phyloP scores from a whole-genome alignment of 2,888 invertebrate species.

The Lepidochitona cinerea region DNA sequence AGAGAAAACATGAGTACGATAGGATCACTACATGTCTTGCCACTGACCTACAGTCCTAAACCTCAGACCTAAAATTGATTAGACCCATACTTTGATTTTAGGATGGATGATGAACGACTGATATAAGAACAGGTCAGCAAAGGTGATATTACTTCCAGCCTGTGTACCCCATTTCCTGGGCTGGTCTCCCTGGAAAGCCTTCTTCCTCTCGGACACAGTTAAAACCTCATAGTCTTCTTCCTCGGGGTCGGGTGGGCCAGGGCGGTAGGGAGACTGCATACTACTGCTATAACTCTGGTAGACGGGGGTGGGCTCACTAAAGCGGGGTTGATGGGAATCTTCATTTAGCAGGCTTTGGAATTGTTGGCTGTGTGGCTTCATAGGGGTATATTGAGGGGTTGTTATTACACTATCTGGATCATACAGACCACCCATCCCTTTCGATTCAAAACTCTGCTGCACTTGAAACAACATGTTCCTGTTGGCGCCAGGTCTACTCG shows the following conservation, averaged over 20 bases:
- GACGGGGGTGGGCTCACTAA: conserved; percentile 1
- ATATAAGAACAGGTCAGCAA: neutral
- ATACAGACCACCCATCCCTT: neutral
- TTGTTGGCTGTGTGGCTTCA: neutral
- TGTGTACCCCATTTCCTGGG: conserved; percentile 9
- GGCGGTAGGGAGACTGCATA: neutral
- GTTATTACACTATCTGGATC: conserved; percentile 6
- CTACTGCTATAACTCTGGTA: neutral
- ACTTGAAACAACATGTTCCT: conserved; percentile 12
- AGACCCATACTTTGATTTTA: no score
- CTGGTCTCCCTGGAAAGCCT: conserved; percentile 32
- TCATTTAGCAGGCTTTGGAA: neutral
- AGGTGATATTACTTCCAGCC: conserved; percentile 1
- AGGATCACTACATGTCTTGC: no score
- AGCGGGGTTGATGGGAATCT: neutral
- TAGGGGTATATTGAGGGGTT: conserved; percentile 4
- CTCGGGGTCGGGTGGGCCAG: conserved; percentile 18
- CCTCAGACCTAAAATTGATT: no score
- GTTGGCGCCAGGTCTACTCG: neutral
- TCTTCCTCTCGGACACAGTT: conserved; percentile 48
- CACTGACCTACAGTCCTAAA: no score
- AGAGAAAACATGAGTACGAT: no score
- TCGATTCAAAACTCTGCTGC: conserved; percentile 9
- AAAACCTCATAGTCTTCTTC: conserved; percentile 41
- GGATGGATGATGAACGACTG: no score